These are phyloP conservation scores for Melieria picta DNA, from an alignment of 2,888 invertebrate genomes.

Conservation along the genomic window DNA sequence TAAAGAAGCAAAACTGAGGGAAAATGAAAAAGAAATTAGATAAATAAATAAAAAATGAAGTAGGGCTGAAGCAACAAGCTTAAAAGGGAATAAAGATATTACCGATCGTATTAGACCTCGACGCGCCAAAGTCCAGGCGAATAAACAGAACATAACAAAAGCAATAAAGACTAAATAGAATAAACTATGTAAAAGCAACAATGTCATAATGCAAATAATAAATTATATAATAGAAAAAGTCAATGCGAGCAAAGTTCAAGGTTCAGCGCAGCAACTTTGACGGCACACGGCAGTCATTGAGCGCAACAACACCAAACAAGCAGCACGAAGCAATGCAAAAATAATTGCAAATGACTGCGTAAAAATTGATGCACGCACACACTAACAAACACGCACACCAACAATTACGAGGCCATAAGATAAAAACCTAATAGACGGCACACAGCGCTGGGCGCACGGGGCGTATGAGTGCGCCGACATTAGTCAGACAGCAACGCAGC, in stretches of 20 bases:
- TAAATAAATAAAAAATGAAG: neutral
- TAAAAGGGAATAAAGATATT: neutral
- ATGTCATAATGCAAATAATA: too few species aligned
- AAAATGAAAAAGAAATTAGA: neutral
- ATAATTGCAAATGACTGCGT: conserved; percentile 24
- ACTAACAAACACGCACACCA: too few species aligned
- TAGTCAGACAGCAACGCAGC: too few species aligned
- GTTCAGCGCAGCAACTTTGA: conserved; percentile 5
- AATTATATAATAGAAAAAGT: neutral
- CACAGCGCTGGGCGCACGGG: too few species aligned
- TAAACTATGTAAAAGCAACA: neutral
- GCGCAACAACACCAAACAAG: neutral
- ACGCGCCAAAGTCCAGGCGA: neutral
- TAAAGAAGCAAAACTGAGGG: neutral
- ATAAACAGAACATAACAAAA: neutral
- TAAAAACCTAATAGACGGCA: too few species aligned
- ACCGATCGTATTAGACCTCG: neutral
- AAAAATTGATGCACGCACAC: conserved; percentile 16
- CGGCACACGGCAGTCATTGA: neutral
- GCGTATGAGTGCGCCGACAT: too few species aligned
- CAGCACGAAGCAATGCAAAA: neutral
- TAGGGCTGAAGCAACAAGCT: neutral
- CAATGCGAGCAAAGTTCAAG: conserved; percentile 18
- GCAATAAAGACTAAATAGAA: neutral
- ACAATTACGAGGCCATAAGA: too few species aligned